Evolutionary conservation across 2,888 invertebrate species (phyloP), one percentile per base, ranked within the genome.

Genomic region (Malachius bipustulatus): DNA sequence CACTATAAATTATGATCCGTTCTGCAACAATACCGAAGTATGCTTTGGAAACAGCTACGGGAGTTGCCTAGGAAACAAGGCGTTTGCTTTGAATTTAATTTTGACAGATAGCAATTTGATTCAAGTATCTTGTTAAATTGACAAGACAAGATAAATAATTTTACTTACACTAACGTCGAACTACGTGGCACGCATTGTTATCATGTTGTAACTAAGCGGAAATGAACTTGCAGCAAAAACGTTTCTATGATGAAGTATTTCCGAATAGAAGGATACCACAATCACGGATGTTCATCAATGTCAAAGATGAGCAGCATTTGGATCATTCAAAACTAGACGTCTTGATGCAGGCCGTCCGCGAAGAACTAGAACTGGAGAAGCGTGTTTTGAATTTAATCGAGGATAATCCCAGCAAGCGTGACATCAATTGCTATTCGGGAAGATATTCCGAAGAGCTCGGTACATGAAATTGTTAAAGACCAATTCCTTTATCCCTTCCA

Each of bases 361-460:
- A 19, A 19, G 24, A n/a, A 19, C 24, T 19, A 8, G 24, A 6
- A 19, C 24, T 19, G 6, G 24, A 19, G n/a, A n/a, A 8, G 6
- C 24, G 24, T 19, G 24, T 19, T 19, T 19, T 19, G n/a, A n/a
- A 6, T 19, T 6, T n/a, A n/a, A n/a, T 19, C n/a, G 24, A 19
- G 6, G n/a, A 19, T 19, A 19, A 19, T 19, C 24, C 24, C n/a
- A n/a, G n/a, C n/a, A 19, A 19, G n/a, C 6, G 24, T 19, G 6
- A 19, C 6, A n/a, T 19, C n/a, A 19, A 19, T 19, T 19, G 24
- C 24, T 8, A 8, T n/a, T 6, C 24, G n/a, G 24, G 24, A 19
- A 19, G n/a, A 19, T 19, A 19, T 19, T 19, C 24, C 24, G 24
- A 19, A 19, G n/a, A 19, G 24, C 24, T 19, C 24, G n/a, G 24